Evolutionary conservation across 2,797 vertebrate species (phyloP).

Genomic region (Pachyuromys duprasi): DNA sequence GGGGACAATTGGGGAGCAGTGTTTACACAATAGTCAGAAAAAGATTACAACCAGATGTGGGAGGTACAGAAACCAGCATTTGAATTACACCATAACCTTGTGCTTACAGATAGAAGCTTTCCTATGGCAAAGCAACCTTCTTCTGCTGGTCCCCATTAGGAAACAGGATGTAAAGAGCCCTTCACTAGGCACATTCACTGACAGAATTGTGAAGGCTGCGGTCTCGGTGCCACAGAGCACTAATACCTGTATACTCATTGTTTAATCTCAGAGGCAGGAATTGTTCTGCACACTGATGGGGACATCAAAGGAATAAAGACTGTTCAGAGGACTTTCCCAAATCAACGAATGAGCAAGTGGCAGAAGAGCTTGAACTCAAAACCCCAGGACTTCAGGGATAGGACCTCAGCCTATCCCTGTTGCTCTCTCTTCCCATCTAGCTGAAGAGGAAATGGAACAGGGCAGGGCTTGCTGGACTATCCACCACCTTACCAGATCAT

Average conservation of each 20-base stretch:
- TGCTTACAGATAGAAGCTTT: not conserved
- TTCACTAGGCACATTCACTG: not conserved
- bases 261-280: not conserved
- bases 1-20: no score
- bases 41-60: no score
- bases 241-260: not conserved
- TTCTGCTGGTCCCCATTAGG: not conserved
- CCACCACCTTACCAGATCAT: not conserved
- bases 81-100: no score
- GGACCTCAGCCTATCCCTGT: not conserved
- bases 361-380: not conserved
- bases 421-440: not conserved
- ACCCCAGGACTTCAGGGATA: accelerated
- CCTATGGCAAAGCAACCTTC: not conserved
- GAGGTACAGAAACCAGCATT: no score
- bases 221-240: not conserved
- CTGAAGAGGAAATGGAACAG: not conserved
- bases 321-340: not conserved
- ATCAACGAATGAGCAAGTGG: not conserved
- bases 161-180: not conserved
- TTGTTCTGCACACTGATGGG: not conserved
- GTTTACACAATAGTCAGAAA: no score
- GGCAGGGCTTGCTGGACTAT: not conserved
- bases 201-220: not conserved
- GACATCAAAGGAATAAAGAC: not conserved